Evolutionary conservation across 2,113 vertebrate species (phyloP).

Genomic region (Fukomys damarensis): DNA sequence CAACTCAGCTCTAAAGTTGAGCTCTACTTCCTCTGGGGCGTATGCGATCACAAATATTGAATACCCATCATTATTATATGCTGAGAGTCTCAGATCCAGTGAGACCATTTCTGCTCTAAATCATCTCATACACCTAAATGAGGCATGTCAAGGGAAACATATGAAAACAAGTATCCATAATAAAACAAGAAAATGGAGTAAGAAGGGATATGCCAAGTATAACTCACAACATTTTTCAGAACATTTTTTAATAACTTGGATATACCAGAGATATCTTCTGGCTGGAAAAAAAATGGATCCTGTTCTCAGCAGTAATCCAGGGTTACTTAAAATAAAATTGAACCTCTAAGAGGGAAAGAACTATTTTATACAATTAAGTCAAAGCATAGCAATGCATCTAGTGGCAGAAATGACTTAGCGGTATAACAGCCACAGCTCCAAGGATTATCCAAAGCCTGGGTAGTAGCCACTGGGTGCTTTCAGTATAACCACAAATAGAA

Average conservation of each 20-base stretch:
- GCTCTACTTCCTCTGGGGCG: not conserved
- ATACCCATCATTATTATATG: not conserved
- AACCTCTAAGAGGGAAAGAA: not conserved
- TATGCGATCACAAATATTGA: not conserved
- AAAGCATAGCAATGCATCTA: not conserved
- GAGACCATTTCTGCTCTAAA: not conserved
- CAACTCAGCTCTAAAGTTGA: not conserved
- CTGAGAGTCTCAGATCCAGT: not conserved
- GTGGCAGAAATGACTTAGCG: not conserved
- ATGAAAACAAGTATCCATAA: not conserved
- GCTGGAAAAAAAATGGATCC: not conserved
- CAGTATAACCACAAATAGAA: not conserved
- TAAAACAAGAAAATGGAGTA: not conserved
- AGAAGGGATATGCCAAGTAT: not conserved
- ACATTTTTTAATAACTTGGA: not conserved
- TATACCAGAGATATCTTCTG: not conserved
- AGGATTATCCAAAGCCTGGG: rapidly evolving
- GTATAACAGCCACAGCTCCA: not conserved
- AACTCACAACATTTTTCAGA: not conserved
- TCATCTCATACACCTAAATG: not conserved
- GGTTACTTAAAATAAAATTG: not conserved
- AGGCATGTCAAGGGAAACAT: not conserved
- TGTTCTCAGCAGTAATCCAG: too few relatives aligned
- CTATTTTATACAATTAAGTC: not conserved
- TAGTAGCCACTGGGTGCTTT: not conserved